Conservation (phyloP, 2,888 invertebrate genomes). For the Azorinus chamasolen region DNA sequence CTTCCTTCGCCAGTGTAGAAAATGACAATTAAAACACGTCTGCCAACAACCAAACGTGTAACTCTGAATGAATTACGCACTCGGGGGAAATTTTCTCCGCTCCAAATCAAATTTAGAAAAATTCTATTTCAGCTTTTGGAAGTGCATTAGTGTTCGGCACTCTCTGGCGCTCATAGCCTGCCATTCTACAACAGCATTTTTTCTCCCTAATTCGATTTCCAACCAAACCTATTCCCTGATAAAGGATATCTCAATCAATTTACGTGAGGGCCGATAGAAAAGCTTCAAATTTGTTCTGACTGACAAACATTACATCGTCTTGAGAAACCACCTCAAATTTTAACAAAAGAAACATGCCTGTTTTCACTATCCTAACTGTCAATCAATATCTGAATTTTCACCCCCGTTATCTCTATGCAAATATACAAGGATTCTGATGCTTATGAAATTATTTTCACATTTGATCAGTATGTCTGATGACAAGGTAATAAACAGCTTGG, state of each 20-base stretch:
- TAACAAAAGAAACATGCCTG: background rate
- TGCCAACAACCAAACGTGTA: constrained; percentile 50
- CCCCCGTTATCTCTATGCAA: no score
- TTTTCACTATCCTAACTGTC: no score
- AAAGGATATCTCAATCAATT: constrained; percentile 48
- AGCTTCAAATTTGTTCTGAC: no score
- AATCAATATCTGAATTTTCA: no score
- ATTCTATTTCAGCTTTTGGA: constrained; percentile 64
- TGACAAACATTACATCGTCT: no score
- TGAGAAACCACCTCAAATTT: background rate
- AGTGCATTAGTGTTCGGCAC: constrained; percentile 43
- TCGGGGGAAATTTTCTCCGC: constrained; percentile 68
- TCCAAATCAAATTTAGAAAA: constrained; percentile 74
- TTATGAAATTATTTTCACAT: no score
- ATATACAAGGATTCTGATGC: no score
- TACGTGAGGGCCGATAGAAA: constrained; percentile 2
- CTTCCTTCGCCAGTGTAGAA: constrained; percentile 31
- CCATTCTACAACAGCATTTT: constrained; percentile 14
- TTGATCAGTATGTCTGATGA: no score
- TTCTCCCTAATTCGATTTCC: constrained; percentile 50
- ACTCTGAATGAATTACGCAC: constrained; percentile 66
- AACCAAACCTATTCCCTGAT: constrained; percentile 31
- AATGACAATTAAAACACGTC: constrained; percentile 50
- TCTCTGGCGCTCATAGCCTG: constrained; percentile 5
- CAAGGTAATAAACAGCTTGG: no score